A percentile compares a stretch with the other conserved stretches of the same genome.
Conservation (phyloP, 2,113 vertebrate species). For the Emberiza fucata region DNA sequence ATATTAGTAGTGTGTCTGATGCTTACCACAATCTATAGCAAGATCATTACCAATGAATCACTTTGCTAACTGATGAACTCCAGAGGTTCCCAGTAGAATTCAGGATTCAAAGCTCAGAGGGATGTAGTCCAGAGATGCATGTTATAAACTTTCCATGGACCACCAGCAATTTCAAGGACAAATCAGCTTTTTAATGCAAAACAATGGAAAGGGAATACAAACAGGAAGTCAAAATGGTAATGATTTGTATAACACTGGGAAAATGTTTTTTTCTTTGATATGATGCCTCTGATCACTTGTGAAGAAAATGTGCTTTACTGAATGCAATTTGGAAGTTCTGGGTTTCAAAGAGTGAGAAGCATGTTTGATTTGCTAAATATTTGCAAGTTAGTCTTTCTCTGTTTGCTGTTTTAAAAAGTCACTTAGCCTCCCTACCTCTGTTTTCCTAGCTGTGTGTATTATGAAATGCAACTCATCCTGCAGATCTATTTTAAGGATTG, state of each 20-base stretch:
- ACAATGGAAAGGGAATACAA: background rate
- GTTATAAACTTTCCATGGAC: background rate
- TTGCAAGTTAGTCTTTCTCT: background rate
- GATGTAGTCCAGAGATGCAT: background rate
- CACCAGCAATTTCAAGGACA: background rate
- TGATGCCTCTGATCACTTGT: background rate
- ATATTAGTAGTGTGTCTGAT: background rate
- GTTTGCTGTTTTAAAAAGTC: background rate
- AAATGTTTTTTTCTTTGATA: background rate
- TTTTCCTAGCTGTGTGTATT: background rate
- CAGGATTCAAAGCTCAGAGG: background rate
- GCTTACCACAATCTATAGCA: background rate
- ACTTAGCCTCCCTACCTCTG: background rate
- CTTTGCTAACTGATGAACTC: background rate
- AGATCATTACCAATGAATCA: background rate
- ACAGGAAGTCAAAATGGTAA: background rate
- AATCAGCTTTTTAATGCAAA: background rate
- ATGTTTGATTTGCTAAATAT: background rate
- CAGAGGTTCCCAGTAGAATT: background rate
- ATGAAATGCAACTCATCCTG: background rate
- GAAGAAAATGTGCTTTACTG: background rate
- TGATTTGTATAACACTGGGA: background rate
- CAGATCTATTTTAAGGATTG: background rate
- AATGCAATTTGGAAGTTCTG: background rate
- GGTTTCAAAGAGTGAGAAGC: background rate